phyloP scores from a whole-genome alignment of 2,113 vertebrate species.

The human region GRCh38 chr6:53112001-53112500 shows the following conservation, averaged over 20 bases:
- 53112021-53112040: not conserved
- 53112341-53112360: not conserved
- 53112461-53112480: not conserved
- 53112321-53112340: not conserved
- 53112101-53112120: not conserved
- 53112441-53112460: not conserved
- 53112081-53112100: not conserved
- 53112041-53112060: not conserved
- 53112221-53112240: not conserved
- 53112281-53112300: not conserved
- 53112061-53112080: not conserved
- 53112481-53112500: not conserved
- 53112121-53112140: not conserved
- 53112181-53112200: not conserved
- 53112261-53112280: not conserved
- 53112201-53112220: not conserved
- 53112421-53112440: not conserved
- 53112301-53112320: not conserved
- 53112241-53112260: not conserved
- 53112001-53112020: not conserved
- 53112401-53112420: rapidly evolving
- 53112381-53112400: not conserved
- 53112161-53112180: not conserved
- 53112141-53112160: not conserved
- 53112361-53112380: not conserved